These are phyloP conservation scores for Araneus ventricosus DNA, from an alignment of 1,140 invertebrate species.

Conservation along the genomic window DNA sequence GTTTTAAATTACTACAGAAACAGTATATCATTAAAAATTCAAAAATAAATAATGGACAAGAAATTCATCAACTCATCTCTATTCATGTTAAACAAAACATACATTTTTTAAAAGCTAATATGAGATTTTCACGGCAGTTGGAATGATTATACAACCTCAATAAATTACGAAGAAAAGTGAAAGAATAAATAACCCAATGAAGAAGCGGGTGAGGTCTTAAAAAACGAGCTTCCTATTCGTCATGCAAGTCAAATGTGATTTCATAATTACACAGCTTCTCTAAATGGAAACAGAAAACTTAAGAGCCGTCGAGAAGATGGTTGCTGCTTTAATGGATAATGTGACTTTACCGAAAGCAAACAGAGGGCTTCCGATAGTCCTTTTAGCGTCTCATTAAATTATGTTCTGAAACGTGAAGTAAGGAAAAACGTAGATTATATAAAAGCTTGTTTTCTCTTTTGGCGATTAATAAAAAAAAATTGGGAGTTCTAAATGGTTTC, in stretches of 20 bases:
- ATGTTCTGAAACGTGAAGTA: neutral
- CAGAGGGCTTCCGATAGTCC: neutral
- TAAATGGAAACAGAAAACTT: neutral
- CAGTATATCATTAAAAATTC: too few relatives aligned
- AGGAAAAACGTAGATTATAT: neutral
- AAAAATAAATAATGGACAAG: too few relatives aligned
- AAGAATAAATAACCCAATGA: neutral
- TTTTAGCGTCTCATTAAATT: conserved; percentile 5
- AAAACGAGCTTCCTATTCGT: neutral
- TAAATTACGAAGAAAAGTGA: neutral
- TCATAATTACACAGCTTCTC: neutral
- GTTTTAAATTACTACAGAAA: too few relatives aligned
- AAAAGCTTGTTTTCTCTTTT: neutral
- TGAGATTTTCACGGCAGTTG: too few relatives aligned
- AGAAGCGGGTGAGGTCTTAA: neutral
- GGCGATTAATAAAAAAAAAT: neutral
- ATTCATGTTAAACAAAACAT: too few relatives aligned
- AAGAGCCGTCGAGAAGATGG: neutral
- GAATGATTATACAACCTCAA: neutral
- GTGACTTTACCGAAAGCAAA: neutral
- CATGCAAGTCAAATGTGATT: conserved; percentile 17
- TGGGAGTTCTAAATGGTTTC: neutral
- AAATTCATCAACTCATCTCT: too few relatives aligned
- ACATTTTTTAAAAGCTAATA: too few relatives aligned
- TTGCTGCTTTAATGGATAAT: neutral